These are phyloP conservation scores for Thumatha senex DNA, from an alignment of 2,888 invertebrate species.

Conservation along the genomic window DNA sequence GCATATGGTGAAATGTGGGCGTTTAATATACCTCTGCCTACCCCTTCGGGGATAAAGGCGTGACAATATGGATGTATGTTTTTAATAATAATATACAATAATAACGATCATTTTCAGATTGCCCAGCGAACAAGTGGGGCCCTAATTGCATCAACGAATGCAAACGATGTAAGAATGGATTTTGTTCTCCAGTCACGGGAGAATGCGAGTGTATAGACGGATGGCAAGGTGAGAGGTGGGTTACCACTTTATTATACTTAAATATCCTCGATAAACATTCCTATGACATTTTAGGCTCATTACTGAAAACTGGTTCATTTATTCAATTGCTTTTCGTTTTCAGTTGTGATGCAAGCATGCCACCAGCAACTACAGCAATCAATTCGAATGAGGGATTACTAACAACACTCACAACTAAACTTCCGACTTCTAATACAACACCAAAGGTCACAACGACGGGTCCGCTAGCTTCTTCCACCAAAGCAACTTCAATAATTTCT, in stretches of 20 bases:
- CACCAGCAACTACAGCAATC: constrained; percentile 53
- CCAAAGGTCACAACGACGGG: constrained; percentile 7
- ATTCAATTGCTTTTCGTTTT: constrained; percentile 38
- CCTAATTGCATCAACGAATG: constrained; percentile 87
- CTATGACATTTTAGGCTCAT: too few relatives aligned
- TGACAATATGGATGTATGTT: too few relatives aligned
- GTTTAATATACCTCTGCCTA: too few relatives aligned
- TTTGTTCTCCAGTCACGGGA: constrained; percentile 86
- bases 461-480: constrained; percentile 2
- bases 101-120: constrained; percentile 74
- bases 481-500: constrained; percentile 13
- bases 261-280: not conserved
- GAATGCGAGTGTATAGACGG: constrained; percentile 86
- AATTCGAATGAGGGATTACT: constrained; percentile 60
- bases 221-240: constrained; percentile 88
- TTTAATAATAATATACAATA: not conserved
- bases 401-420: constrained; percentile 63
- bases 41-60: too few relatives aligned
- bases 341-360: constrained; percentile 73
- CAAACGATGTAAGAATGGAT: constrained; percentile 83
- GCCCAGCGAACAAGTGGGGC: constrained; percentile 89
- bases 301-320: too few relatives aligned
- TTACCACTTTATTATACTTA: constrained; percentile 51
- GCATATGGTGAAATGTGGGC: too few relatives aligned
- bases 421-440: constrained; percentile 18